Base-by-base conservation (phyloP, 2,113 vertebrate genomes). In the Ramphastos sulfuratus region DNA sequence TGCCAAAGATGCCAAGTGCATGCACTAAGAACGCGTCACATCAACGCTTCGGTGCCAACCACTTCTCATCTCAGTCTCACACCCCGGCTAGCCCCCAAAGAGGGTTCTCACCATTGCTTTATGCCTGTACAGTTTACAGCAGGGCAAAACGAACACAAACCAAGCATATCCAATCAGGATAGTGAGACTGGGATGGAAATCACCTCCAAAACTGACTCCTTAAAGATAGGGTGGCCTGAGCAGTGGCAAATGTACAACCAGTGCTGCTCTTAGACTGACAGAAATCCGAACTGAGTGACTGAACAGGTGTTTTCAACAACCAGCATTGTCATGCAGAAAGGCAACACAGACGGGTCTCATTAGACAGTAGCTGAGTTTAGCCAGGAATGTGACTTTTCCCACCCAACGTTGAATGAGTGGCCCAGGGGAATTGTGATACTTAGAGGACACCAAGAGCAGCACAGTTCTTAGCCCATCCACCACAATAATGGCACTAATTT, bases 401-500 rank as follows among this genome's bases (percentile, higher is more conserved):
- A 90, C 77, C 70, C 87, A 54, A 31, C 44, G 52, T 11, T 86
- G 95, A 85, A 94, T 88, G 69, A 76, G 55, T 69, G 63, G 59
- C 80, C 61, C 73, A 33, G 52, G 59, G 59, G 88, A 88, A 96
- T 93, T 14, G 30, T 0, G 16, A 94, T 94, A 88, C 46, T 89
- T 48, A 6, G 85, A 87, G 59, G 83, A 92, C 87, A 89, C 15
- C n/a, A 89, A 79, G 54, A 93, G 55, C 83, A 87, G 67, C 35
- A 24, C 59, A 81, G 30, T 71, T 89, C 91, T 91, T 93, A 93
- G 85, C 31, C 88, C 94, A 86, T 91, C 87, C 60, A 94, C 91
- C 80, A 83, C 92, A 95, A 87, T 92, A 93, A 96, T 52, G 76
- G 70, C 89, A 79, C 92, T 93, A 95, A 95, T 94, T 95, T 91